Evolutionary conservation across 2,113 vertebrate genomes (phyloP).

Genomic region (Caracal caracal): DNA sequence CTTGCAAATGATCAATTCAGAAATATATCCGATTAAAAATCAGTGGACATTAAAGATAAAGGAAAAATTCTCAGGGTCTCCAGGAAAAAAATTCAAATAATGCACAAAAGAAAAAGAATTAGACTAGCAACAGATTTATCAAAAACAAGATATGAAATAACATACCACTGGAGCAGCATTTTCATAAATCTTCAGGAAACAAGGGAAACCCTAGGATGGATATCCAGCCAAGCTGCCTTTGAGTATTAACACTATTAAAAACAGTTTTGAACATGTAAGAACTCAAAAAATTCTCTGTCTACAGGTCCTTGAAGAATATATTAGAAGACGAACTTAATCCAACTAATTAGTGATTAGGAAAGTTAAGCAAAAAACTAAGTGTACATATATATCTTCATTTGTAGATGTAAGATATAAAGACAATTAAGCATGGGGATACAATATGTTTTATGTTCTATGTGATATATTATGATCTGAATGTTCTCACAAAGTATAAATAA

Average conservation of each 20-base stretch:
- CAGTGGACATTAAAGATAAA: neutral
- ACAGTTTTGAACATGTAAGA: neutral
- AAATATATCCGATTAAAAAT: neutral
- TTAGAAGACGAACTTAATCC: neutral
- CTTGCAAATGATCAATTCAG: neutral
- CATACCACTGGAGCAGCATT: neutral
- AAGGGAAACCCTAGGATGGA: neutral
- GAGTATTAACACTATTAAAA: neutral
- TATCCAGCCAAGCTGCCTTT: neutral
- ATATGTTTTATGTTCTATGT: neutral
- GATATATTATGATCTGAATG: neutral
- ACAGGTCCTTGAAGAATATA: neutral
- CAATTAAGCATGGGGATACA: neutral
- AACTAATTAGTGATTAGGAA: neutral
- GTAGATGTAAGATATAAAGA: neutral
- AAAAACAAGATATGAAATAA: conserved; percentile 1
- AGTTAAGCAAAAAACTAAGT: neutral
- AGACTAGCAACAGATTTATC: neutral
- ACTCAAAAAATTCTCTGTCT: neutral
- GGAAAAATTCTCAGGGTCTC: neutral
- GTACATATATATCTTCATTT: neutral
- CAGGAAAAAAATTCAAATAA: neutral
- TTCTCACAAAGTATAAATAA: neutral
- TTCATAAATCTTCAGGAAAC: neutral
- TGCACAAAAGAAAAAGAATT: neutral